These are phyloP conservation scores for Alligator mississippiensis DNA, from an alignment of 2,113 vertebrate species.

Conservation along the genomic window DNA sequence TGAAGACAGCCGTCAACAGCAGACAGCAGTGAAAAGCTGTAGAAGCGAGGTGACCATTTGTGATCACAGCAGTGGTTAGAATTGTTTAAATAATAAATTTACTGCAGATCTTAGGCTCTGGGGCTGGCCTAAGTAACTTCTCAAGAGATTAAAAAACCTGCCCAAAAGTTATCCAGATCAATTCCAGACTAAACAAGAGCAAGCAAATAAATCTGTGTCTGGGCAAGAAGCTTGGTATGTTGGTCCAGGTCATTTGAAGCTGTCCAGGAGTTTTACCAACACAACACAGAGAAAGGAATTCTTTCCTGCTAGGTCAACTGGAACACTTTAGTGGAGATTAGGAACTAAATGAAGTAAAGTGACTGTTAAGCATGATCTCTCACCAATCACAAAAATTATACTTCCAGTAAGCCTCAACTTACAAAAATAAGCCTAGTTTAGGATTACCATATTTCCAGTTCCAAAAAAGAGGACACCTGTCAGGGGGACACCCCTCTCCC, in stretches of 20 bases:
- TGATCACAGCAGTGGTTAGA: not conserved
- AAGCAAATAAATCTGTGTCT: not conserved
- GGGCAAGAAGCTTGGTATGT: not conserved
- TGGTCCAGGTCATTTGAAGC: not conserved
- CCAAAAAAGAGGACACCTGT: no score
- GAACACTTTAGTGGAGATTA: fast-evolving
- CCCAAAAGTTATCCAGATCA: not conserved
- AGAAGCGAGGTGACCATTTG: not conserved
- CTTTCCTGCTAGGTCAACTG: not conserved
- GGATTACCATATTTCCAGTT: no score
- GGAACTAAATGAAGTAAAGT: fast-evolving
- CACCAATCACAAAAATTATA: not conserved
- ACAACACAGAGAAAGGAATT: not conserved
- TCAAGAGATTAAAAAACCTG: not conserved
- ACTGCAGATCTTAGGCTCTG: not conserved
- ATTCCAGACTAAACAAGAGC: not conserved
- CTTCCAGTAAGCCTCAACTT: not conserved
- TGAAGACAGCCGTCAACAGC: not conserved
- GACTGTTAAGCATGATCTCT: not conserved
- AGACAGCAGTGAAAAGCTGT: constrained; percentile 6
- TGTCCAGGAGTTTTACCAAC: not conserved
- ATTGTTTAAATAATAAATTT: not conserved
- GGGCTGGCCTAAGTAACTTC: not conserved
- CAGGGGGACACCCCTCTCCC: no score
- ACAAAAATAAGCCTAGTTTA: no score